A percentile compares a stretch with the other conserved stretches of the same genome.
Evolutionary conservation across 2,113 vertebrate genomes (phyloP).

Genomic region (Syrmaticus mikado): DNA sequence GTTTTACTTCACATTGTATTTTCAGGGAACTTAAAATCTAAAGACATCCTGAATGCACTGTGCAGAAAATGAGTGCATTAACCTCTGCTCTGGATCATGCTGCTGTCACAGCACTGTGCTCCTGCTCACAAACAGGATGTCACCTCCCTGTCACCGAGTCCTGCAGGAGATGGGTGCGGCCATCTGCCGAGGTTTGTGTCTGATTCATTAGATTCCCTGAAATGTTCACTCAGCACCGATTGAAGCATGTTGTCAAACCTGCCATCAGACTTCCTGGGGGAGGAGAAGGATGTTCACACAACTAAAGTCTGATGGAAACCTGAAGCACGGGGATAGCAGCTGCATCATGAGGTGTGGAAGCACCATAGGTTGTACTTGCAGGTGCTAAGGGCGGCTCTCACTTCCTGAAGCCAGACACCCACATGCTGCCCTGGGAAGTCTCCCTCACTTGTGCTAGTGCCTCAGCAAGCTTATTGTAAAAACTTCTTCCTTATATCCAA

Average conservation of each 20-base stretch:
- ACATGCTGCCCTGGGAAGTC: background rate
- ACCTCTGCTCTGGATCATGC: background rate
- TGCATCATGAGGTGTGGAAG: accelerated
- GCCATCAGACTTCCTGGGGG: background rate
- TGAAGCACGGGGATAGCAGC: background rate
- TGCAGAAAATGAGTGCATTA: background rate
- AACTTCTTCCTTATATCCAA: too few relatives aligned
- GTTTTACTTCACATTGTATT: background rate
- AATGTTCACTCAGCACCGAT: background rate
- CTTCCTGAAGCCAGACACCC: background rate
- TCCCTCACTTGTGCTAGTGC: background rate
- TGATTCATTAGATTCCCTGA: background rate
- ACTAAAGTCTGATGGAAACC: background rate
- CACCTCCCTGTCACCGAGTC: background rate
- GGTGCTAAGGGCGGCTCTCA: background rate
- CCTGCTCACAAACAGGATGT: background rate
- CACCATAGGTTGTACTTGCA: background rate
- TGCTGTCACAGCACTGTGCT: background rate
- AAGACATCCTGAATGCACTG: background rate
- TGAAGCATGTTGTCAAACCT: conserved; percentile 12
- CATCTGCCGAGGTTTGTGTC: background rate
- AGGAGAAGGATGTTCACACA: background rate
- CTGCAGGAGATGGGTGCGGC: background rate
- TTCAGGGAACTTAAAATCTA: background rate
- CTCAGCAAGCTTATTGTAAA: too few relatives aligned